Percentiles rank a stretch among this genome's conserved stretches.
Evolutionary conservation across 2,797 vertebrate species (phyloP).

Genomic region (Hydrocynus forskahlii): DNA sequence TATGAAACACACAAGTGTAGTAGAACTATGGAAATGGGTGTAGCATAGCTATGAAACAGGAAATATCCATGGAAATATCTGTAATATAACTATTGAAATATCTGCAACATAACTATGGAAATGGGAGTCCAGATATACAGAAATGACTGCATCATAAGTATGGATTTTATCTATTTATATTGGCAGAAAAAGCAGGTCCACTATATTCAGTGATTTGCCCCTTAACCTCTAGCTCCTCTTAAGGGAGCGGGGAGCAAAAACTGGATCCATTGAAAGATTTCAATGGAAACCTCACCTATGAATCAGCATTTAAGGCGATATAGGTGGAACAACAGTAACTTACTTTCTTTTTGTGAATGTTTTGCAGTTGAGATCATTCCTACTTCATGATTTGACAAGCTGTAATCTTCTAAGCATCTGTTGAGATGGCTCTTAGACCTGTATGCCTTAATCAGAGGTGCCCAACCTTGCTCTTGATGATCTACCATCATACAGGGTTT

Average conservation of each 20-base stretch:
- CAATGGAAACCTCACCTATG: neutral
- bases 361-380: neutral
- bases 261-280: neutral
- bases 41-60: neutral
- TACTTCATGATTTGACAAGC: neutral
- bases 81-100: too few species aligned
- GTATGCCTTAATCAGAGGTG: conserved; percentile 2
- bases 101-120: too few species aligned
- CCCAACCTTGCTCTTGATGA: neutral
- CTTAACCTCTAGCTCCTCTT: too few species aligned
- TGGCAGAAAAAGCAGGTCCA: neutral
- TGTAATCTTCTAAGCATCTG: neutral
- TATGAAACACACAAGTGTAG: neutral
- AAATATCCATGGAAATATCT: too few species aligned
- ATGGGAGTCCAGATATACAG: neutral
- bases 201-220: too few species aligned
- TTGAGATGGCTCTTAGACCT: neutral
- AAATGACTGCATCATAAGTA: neutral
- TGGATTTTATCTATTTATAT: neutral
- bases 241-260: too few species aligned
- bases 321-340: neutral
- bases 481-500: neutral
- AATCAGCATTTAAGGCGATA: neutral
- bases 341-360: neutral
- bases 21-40: neutral